Conservation (phyloP, 2,888 invertebrate genomes). For the Tupiocoris notatus region DNA sequence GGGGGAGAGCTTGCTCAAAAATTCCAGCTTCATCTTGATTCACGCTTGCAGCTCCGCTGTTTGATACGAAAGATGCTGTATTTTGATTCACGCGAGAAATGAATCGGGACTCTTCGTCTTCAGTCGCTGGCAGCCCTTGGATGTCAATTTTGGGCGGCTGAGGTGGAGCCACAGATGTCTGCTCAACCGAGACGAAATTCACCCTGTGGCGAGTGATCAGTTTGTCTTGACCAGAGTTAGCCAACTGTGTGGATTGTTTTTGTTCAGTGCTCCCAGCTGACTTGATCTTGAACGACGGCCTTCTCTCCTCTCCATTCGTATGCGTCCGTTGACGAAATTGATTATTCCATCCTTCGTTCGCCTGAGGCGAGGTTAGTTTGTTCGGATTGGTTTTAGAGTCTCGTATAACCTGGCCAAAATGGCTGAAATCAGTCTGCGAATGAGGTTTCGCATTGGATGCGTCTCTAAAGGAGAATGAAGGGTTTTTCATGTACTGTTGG, state of each 20-base stretch:
- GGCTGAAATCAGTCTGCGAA: not conserved
- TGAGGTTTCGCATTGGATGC: not conserved
- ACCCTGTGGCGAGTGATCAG: not conserved
- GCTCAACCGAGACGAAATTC: not conserved
- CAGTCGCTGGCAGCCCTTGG: not conserved
- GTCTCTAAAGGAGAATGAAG: not conserved
- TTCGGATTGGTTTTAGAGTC: not conserved
- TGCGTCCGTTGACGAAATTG: not conserved
- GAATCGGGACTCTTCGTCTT: conserved; percentile 17
- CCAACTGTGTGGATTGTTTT: not conserved
- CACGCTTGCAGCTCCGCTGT: not conserved
- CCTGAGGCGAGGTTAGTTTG: not conserved
- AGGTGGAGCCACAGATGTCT: not conserved
- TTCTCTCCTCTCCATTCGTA: not conserved
- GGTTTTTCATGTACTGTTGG: not conserved
- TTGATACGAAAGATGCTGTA: conserved; percentile 12
- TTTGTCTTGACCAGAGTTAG: not conserved
- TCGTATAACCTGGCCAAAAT: not conserved
- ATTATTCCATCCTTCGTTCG: not conserved
- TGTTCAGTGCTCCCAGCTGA: not conserved
- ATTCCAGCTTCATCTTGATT: not conserved
- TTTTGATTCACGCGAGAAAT: conserved; percentile 22
- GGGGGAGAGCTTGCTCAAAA: not conserved
- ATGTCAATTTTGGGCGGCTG: not conserved
- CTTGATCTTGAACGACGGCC: not conserved